Percentiles rank a stretch among this genome's conserved stretches.
phyloP scores from a whole-genome alignment of 2,113 vertebrate genomes.

The Charadrius vociferus region DNA sequence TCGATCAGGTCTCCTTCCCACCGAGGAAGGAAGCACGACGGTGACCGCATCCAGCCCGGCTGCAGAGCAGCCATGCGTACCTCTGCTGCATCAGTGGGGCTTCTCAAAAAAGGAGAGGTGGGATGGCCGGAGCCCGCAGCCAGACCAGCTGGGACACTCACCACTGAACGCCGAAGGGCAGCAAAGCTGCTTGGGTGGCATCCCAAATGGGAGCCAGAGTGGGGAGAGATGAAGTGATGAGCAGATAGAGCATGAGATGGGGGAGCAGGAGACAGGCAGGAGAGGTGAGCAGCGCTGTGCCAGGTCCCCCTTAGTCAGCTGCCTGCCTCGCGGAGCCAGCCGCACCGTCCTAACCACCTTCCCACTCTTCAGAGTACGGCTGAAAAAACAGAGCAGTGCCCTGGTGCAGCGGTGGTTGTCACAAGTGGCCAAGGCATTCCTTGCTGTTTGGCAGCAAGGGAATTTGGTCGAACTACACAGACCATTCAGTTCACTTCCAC shows the following conservation, averaged over 20 bases:
- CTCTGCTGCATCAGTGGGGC: neutral
- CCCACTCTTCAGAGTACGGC: neutral
- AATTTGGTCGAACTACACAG: neutral
- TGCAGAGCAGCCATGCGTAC: neutral
- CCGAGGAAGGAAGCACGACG: neutral
- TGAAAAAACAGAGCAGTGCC: neutral
- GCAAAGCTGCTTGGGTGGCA: neutral
- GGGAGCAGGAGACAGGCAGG: neutral
- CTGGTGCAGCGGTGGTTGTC: neutral
- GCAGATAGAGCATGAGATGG: neutral
- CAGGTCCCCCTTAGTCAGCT: neutral
- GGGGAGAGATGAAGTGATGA: neutral
- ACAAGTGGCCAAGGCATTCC: neutral
- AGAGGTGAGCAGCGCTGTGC: neutral
- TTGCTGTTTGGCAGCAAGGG: neutral
- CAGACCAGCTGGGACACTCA: neutral
- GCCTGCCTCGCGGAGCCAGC: neutral
- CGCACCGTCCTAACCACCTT: neutral
- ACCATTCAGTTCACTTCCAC: neutral
- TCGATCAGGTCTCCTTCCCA: neutral
- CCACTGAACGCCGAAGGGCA: accelerated
- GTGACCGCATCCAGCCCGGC: neutral
- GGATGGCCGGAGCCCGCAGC: neutral
- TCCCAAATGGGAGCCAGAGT: neutral
- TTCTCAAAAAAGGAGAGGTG: neutral